These are phyloP conservation scores for Drosophila athabasca DNA, from an alignment of 1,140 invertebrate species.

Conservation along the genomic window DNA sequence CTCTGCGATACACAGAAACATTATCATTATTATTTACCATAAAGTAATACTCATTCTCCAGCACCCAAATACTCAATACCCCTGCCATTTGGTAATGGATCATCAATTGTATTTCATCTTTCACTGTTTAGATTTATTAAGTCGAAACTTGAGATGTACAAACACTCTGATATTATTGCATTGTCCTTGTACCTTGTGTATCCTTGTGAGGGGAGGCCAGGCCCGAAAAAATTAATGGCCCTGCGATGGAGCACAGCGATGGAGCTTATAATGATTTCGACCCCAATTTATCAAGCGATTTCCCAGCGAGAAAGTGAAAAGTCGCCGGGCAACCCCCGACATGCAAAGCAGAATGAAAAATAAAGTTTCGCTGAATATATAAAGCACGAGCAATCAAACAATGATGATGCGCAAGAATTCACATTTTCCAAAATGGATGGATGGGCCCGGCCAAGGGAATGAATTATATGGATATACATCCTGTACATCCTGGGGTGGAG, in stretches of 20 bases:
- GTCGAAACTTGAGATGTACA: conserved; percentile 43
- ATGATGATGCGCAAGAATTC: conserved; percentile 83
- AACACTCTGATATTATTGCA: conserved; percentile 48
- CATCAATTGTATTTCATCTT: conserved; percentile 27
- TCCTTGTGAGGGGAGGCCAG: neutral
- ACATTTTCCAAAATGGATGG: conserved; percentile 75
- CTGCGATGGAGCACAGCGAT: conserved; percentile 62
- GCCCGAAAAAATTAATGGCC: conserved; percentile 64
- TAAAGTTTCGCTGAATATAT: conserved; percentile 59
- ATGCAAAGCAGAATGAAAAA: conserved; percentile 50
- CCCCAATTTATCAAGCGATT: conserved; percentile 79
- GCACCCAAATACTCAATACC: neutral
- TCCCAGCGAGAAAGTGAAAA: conserved; percentile 59
- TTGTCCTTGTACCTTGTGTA: conserved; percentile 43
- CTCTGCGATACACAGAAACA: too few relatives aligned
- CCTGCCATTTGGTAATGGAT: neutral
- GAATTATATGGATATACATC: conserved; percentile 74
- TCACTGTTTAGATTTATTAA: conserved; percentile 39
- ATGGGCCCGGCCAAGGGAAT: conserved; percentile 51
- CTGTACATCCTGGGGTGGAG: conserved; percentile 21
- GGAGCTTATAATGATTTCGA: conserved; percentile 78
- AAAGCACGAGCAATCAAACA: conserved; percentile 80
- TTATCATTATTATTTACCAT: too few relatives aligned
- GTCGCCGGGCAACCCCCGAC: conserved; percentile 30
- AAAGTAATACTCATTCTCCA: neutral